Evolutionary conservation across 2,797 vertebrate genomes (phyloP).

Genomic region (Tachyglossus aculeatus): DNA sequence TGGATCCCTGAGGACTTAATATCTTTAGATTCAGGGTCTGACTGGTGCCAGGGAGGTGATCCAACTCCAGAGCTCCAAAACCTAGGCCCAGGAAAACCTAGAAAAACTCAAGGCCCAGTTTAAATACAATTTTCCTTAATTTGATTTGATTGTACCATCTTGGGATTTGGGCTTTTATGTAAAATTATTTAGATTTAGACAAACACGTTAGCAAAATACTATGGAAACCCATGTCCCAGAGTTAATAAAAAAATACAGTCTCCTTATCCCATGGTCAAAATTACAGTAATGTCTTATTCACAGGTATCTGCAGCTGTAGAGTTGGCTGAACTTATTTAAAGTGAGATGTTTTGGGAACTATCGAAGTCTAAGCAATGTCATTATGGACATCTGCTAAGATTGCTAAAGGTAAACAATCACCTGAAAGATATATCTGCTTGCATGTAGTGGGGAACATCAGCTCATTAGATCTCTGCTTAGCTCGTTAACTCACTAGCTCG

Average conservation of each 20-base stretch:
- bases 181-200: constrained; percentile 24
- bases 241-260: constrained; percentile 11
- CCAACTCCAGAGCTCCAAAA: too few relatives aligned
- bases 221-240: background rate
- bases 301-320: background rate
- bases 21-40: too few relatives aligned
- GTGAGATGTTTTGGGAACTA: constrained; percentile 12
- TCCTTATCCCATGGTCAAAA: constrained; percentile 42
- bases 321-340: constrained; percentile 3
- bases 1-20: too few relatives aligned
- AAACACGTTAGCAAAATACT: constrained; percentile 37
- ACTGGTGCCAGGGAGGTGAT: too few relatives aligned
- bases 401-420: constrained; percentile 57
- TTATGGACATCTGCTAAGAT: constrained; percentile 56
- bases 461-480: constrained; percentile 67
- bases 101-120: too few relatives aligned
- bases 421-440: constrained; percentile 51
- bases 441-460: constrained; percentile 53
- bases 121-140: too few relatives aligned
- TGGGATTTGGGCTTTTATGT: too few relatives aligned
- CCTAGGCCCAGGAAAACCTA: too few relatives aligned
- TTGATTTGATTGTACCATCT: too few relatives aligned
- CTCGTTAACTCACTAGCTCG: constrained; percentile 67
- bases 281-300: background rate
- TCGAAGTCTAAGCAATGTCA: constrained; percentile 20